Evolutionary conservation across 2,888 invertebrate species (phyloP), one percentile per base, ranked within the genome.

Genomic region (Frankliniella fusca): DNA sequence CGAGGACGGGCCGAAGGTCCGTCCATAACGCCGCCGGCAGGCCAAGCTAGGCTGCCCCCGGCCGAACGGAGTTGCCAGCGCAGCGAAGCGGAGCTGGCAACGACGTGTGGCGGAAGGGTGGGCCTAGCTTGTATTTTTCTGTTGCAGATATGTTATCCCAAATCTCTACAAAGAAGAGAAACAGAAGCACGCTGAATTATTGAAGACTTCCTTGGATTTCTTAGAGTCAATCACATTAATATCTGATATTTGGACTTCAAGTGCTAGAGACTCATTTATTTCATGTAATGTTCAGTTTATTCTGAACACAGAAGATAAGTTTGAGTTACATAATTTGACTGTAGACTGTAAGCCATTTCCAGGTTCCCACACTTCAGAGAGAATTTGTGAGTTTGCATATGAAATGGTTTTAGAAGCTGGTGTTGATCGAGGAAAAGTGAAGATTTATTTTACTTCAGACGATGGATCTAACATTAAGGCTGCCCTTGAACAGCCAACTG

Each of bases 271-370:
- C 20, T 10, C 65, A 15, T 65, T 65, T 65, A 65, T 65, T 65
- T 65, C 65, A 15, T 65, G 65, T 65, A 20, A 65, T 65, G 65
- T 65, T 65, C 65, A 65, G 65, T 65, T 65, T 65, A 65, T 65
- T 18, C 65, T 65, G 65, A 65, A 65, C 65, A 65, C 20, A 20
- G 65, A 65, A 18, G 65, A 20, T 20, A 65, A 65, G 65, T 65
- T 65, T 65, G 12, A 65, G 15, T 65, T 65, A 20, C 20, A 18
- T 10, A 65, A 65, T 20, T 65, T 65, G 20, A 65, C 65, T 65
- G 20, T 65, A 65, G 65, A 65, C 20, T 65, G 65, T 20, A 65
- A 65, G 65, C 65, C 65, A 65, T 65, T 65, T 65, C 65, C 65
- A 15, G 65, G 65, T 65, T 65, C 65, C 20, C 65, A 65, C 65